Evolutionary conservation across 2,797 vertebrate genomes (phyloP).

Genomic region (Passerculus sandwichensis): DNA sequence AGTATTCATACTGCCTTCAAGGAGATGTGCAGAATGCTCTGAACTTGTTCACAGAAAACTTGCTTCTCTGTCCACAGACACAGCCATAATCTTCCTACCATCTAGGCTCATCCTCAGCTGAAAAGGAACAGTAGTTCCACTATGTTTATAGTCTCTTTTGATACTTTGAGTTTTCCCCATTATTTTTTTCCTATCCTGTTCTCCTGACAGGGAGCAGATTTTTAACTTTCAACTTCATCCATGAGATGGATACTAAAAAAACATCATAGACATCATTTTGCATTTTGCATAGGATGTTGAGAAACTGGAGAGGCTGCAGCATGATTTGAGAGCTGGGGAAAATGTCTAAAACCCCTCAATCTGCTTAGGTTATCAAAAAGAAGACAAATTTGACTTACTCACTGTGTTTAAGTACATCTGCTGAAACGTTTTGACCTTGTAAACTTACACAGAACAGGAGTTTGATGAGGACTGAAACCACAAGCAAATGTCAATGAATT

Average conservation of each 20-base stretch:
- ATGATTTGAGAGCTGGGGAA: background rate
- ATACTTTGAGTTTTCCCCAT: background rate
- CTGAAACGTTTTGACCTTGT: background rate
- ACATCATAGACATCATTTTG: background rate
- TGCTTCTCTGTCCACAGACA: background rate
- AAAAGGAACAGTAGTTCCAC: background rate
- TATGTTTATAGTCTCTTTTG: background rate
- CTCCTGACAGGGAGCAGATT: background rate
- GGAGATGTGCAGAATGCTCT: background rate
- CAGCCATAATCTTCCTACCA: background rate
- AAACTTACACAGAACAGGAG: conserved; percentile 4
- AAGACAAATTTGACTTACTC: background rate
- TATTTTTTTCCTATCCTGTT: background rate
- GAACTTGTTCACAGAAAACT: background rate
- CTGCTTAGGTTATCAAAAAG: conserved; percentile 27
- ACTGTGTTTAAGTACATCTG: background rate
- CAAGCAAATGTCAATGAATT: background rate
- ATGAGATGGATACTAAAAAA: background rate
- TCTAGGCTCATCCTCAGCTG: background rate
- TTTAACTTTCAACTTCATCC: background rate
- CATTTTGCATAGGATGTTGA: background rate
- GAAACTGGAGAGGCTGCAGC: background rate
- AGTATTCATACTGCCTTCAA: background rate
- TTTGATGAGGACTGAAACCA: background rate
- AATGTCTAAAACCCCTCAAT: background rate